Evolutionary conservation across 2,113 vertebrate species (phyloP).

Genomic region (Lophochroa leadbeateri): DNA sequence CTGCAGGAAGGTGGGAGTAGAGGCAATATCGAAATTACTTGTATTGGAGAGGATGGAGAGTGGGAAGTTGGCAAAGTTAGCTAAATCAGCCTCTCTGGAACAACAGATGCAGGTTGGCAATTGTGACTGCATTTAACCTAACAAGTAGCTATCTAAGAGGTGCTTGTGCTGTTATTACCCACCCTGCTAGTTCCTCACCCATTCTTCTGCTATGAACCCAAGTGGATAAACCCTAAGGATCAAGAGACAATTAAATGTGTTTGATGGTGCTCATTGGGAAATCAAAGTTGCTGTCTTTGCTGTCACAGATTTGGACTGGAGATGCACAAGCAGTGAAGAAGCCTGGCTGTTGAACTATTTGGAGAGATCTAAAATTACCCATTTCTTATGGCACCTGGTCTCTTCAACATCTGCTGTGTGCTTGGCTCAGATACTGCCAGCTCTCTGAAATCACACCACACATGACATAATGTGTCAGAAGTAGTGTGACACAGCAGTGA

Average conservation of each 20-base stretch:
- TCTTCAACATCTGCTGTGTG: slow-evolving; percentile 56
- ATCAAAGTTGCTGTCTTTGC: not conserved
- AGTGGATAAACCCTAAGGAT: not conserved
- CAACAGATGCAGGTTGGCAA: not conserved
- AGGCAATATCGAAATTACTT: not conserved
- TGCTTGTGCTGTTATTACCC: not conserved
- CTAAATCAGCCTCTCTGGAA: not conserved
- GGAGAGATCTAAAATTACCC: slow-evolving; percentile 61
- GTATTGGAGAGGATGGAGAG: not conserved
- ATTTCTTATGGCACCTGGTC: slow-evolving; percentile 61
- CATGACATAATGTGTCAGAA: slow-evolving; percentile 26
- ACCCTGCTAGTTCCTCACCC: not conserved
- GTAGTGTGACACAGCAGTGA: not conserved
- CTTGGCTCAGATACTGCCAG: not conserved
- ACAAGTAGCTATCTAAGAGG: not conserved
- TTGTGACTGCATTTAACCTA: not conserved
- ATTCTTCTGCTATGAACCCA: not conserved
- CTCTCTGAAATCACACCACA: not conserved
- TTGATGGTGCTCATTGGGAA: not conserved
- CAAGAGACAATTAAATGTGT: slow-evolving; percentile 3
- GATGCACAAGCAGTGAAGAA: not conserved
- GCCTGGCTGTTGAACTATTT: slow-evolving; percentile 45
- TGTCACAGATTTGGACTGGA: not conserved
- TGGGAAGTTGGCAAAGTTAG: not conserved
- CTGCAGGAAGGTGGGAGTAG: not conserved